Percentiles rank a stretch among this genome's conserved stretches.
Conservation (phyloP, 2,797 vertebrate species). For the Microcaecilia unicolor region DNA sequence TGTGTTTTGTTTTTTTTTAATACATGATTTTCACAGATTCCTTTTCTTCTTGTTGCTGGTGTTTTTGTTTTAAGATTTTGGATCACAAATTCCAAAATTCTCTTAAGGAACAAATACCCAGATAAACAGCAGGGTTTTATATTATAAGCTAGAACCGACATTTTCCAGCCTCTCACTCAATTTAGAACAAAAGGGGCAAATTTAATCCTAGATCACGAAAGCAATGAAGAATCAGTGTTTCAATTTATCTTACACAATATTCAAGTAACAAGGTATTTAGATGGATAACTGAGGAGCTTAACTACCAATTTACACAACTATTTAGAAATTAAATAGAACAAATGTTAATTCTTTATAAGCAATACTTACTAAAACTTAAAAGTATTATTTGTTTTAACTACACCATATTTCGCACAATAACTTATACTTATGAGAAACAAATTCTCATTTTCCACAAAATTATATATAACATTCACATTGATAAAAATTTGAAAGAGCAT, state of each 20-base stretch:
- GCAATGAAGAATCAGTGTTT: constrained; percentile 25
- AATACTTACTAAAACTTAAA: constrained; percentile 61
- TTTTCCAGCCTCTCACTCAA: constrained; percentile 9
- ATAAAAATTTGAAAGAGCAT: constrained; percentile 52
- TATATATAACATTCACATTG: constrained; percentile 71
- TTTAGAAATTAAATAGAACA: constrained; percentile 66
- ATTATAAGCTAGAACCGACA: too few species aligned
- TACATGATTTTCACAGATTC: too few species aligned
- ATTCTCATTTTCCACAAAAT: constrained; percentile 55
- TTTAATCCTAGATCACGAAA: constrained; percentile 32
- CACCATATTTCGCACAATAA: constrained; percentile 68
- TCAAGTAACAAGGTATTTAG: constrained; percentile 60
- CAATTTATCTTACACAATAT: constrained; percentile 51
- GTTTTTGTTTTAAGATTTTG: too few species aligned
- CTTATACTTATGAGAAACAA: constrained; percentile 61
- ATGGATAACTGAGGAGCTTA: constrained; percentile 35
- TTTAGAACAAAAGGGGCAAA: constrained; percentile 24
- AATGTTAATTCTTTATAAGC: constrained; percentile 53
- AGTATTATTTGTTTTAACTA: constrained; percentile 54
- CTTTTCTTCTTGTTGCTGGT: too few species aligned
- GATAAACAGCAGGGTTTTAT: too few species aligned
- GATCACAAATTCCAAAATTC: too few species aligned
- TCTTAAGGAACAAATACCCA: too few species aligned
- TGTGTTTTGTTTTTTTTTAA: too few species aligned
- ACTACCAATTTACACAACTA: constrained; percentile 53